Conservation (phyloP, 53 echinoderm and acorn worm species). For the Paelopatides confundens region DNA sequence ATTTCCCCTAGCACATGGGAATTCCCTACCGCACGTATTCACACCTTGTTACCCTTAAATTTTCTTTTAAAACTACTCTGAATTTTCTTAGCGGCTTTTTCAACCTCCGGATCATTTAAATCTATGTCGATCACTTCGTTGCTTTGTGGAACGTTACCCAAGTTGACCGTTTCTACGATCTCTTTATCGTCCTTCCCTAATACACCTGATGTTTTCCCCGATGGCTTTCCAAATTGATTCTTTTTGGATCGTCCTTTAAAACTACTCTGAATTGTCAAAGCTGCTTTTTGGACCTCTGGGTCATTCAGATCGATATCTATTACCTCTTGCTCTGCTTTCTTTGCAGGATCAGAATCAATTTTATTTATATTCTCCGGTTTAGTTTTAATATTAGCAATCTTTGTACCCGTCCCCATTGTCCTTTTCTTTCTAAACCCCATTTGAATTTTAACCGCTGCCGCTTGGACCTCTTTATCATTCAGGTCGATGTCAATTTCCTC, state of each 20-base stretch:
- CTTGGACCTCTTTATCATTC: conserved; percentile 79
- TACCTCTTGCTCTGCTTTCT: conserved; percentile 15
- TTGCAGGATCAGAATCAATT: no score
- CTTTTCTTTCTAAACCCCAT: background rate
- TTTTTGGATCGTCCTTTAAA: conserved; percentile 69
- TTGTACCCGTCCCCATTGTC: background rate
- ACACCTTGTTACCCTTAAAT: background rate
- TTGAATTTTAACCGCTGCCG: conserved; percentile 83
- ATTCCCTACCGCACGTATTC: no score
- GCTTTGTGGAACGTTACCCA: background rate
- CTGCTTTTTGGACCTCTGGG: conserved; percentile 92
- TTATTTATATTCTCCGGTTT: background rate
- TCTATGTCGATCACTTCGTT: conserved; percentile 72
- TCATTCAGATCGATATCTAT: conserved; percentile 90
- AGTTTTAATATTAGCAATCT: background rate
- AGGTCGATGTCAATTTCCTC: conserved; percentile 86
- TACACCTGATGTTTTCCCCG: background rate
- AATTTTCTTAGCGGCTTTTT: conserved; percentile 68
- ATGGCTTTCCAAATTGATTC: background rate
- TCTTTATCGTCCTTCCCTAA: background rate
- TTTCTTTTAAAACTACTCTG: conserved; percentile 63
- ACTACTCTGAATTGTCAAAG: conserved; percentile 81
- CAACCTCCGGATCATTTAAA: conserved; percentile 70
- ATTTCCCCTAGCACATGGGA: no score
- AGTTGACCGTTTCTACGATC: background rate